Evolutionary conservation across 2,888 invertebrate species (phyloP), one percentile per base, ranked within the genome.

Genomic region (Epinotia brunnichana): DNA sequence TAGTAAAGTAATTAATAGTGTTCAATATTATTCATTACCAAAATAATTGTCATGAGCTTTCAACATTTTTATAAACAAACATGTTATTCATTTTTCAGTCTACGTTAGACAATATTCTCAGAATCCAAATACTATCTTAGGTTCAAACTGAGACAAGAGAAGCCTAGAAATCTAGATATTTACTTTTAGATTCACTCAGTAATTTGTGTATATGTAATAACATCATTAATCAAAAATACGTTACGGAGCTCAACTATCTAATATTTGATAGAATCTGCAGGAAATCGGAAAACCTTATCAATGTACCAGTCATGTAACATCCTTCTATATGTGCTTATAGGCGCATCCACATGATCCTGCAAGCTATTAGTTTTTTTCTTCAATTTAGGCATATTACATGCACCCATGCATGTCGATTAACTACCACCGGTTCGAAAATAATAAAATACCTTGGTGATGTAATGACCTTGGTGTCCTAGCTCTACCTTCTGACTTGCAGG

Each of bases 1-100:
- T 2, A 44, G 3, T 44, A 61, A 21, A 68, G 48, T 67, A 57
- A 48, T 68, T 7, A 56, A 44, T 21, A 21, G 54, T 44, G 15
- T 61, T 35, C 61, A 61, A 41, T 53, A 60, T 24, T 13, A 53
- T 41, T 21, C 24, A 21, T 59, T n/a, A 15, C 5, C n/a, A 48
- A 15, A 48, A 48, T 48, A 7, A 48, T 48, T 48, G 5, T 7
- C 48, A 48, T 48, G 41, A 5, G 2, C 44, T 15, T 44, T 44
- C n/a, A n/a, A 48, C 35, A 35, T 35, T 35, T 35, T 35, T 35
- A 35, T 35, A 9, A 35, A 35, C 35, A 35, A 35, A 35, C 35
- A 35, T 35, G 1, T 35, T 15, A 5, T 44, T 44, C 15, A 15
- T 44, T 44, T 35, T 35, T 35, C 35, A 0, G 9, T 29, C 0